A percentile compares a stretch with the other conserved stretches of the same genome.
Conservation (phyloP, 2,888 invertebrate genomes). For the Erebia ligea region DNA sequence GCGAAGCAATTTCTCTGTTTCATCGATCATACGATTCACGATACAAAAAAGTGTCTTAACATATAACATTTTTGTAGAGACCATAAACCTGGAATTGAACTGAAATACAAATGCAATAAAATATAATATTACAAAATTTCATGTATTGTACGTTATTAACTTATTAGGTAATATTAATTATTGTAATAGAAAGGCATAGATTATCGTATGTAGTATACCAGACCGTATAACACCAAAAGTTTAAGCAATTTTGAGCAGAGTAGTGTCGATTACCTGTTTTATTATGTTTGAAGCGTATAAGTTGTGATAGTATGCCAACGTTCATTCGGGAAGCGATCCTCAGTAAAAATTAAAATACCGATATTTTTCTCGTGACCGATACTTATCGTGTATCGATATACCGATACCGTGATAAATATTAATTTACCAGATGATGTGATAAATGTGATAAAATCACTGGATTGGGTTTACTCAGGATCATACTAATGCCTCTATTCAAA, state of each 20-base stretch:
- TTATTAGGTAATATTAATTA: neutral
- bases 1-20: neutral
- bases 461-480: no score
- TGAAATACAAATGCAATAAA: conserved; percentile 17
- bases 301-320: neutral
- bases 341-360: neutral
- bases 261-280: neutral
- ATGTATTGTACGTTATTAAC: conserved; percentile 3
- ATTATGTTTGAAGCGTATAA: neutral
- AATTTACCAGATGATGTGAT: no score
- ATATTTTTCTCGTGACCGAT: neutral
- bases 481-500: neutral
- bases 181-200: conserved; percentile 5
- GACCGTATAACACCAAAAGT: conserved; percentile 17
- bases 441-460: no score
- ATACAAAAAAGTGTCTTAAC: conserved; percentile 14
- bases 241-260: conserved; percentile 11
- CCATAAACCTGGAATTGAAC: conserved; percentile 15
- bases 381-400: neutral
- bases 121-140: neutral
- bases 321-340: neutral
- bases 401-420: no score
- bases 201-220: conserved; percentile 5
- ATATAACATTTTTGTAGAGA: neutral
- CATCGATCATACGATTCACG: neutral